phyloP scores from a whole-genome alignment of 2,113 vertebrate species.

The Malaclemys terrapin region DNA sequence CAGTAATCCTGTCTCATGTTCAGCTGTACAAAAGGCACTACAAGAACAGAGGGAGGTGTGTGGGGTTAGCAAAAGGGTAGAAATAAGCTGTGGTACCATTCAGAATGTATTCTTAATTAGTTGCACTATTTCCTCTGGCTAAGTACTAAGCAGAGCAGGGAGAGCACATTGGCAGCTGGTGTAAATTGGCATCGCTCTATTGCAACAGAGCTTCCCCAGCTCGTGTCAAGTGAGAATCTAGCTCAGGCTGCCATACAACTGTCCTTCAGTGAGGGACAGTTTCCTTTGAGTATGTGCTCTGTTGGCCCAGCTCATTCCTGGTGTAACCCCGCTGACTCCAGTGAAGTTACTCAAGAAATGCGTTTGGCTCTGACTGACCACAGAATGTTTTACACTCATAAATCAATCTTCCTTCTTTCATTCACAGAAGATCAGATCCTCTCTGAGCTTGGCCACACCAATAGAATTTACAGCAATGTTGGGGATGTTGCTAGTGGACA shows the following conservation, averaged over 20 bases:
- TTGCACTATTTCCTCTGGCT: neutral
- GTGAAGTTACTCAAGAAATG: neutral
- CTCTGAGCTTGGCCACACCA: conserved; percentile 93
- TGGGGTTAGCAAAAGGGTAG: neutral
- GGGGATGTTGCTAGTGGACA: conserved; percentile 87
- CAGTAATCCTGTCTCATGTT: neutral
- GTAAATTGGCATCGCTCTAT: neutral
- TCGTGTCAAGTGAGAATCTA: neutral
- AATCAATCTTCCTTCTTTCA: conserved; percentile 67
- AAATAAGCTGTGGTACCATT: neutral
- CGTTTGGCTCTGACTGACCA: neutral
- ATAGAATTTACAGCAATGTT: conserved; percentile 90
- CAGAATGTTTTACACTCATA: neutral
- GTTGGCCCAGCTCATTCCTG: neutral
- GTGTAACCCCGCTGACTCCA: neutral
- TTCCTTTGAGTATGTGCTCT: neutral
- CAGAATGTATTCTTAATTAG: neutral
- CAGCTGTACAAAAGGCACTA: neutral
- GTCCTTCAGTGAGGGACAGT: neutral
- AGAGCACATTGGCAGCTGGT: neutral
- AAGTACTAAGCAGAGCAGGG: neutral
- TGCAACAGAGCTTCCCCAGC: neutral
- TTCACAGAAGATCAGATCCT: conserved; percentile 96
- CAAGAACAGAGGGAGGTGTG: neutral
- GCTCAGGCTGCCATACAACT: neutral